Conservation (phyloP, 1,140 invertebrate species). For the Mylabris phalerata region DNA sequence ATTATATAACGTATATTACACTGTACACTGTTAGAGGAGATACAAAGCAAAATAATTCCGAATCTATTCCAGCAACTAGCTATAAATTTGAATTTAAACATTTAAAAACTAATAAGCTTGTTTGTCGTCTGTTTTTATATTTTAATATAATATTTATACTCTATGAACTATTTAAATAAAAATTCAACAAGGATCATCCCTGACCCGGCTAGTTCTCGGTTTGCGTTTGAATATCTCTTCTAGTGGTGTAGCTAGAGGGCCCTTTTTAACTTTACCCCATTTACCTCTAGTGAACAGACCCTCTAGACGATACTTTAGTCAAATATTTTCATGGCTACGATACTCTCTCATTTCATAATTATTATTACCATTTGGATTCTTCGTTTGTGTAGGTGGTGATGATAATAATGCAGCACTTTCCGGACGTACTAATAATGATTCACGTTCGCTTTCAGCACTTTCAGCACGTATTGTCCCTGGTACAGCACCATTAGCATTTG, state of each 20-base stretch:
- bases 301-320: conserved; percentile 57
- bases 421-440: conserved; percentile 47
- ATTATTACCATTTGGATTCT: conserved; percentile 66
- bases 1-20: background rate
- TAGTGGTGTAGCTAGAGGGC: conserved; percentile 46
- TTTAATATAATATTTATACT: too few species aligned
- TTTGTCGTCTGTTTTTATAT: too few species aligned
- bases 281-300: conserved; percentile 48
- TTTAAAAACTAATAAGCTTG: too few species aligned
- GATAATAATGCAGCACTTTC: conserved; percentile 41
- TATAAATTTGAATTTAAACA: too few species aligned
- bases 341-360: conserved; percentile 69
- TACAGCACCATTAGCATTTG: conserved; percentile 38
- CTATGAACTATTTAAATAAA: background rate
- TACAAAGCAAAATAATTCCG: conserved; percentile 3
- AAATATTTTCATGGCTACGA: conserved; percentile 45
- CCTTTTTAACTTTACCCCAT: conserved; percentile 44
- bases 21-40: conserved; percentile 8
- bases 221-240: conserved; percentile 44
- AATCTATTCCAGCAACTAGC: too few species aligned
- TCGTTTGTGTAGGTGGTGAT: conserved; percentile 41
- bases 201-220: conserved; percentile 30
- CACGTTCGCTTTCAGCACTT: conserved; percentile 48
- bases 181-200: conserved; percentile 34
- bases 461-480: conserved; percentile 44